Conservation (phyloP, 2,888 invertebrate genomes). For the Zhengitettix transpicula region DNA sequence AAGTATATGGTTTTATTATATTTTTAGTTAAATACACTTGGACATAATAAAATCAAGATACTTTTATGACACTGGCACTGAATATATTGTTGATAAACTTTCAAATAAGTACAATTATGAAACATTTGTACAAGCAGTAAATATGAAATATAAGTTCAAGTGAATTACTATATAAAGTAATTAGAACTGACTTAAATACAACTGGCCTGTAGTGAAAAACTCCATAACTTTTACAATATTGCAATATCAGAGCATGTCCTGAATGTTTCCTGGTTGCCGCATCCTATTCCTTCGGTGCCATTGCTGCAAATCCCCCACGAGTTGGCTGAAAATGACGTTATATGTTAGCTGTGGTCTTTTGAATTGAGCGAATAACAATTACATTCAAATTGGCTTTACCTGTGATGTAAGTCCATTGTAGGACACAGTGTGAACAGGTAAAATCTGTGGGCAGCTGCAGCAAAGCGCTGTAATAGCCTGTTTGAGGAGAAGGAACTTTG, state of each 20-base stretch:
- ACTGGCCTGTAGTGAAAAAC: no score
- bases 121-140: no score
- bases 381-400: background rate
- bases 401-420: conserved; percentile 14
- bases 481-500: background rate
- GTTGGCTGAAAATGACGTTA: conserved; percentile 20
- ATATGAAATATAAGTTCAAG: no score
- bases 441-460: conserved; percentile 12
- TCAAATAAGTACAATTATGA: no score
- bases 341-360: background rate
- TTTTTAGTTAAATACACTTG: no score
- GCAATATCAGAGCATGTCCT: conserved; percentile 25
- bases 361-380: background rate
- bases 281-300: conserved; percentile 21
- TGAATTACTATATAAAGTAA: no score
- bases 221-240: conserved; percentile 7
- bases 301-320: conserved; percentile 24
- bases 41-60: no score
- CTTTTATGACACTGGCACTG: no score
- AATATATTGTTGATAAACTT: no score
- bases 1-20: no score
- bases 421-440: conserved; percentile 14
- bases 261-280: conserved; percentile 26
- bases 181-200: no score
- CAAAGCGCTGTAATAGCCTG: conserved; percentile 1